A percentile compares a stretch with the other conserved stretches of the same genome.
Evolutionary conservation across 2,113 vertebrate genomes (phyloP).

Genomic region (Toxotes jaculatrix): DNA sequence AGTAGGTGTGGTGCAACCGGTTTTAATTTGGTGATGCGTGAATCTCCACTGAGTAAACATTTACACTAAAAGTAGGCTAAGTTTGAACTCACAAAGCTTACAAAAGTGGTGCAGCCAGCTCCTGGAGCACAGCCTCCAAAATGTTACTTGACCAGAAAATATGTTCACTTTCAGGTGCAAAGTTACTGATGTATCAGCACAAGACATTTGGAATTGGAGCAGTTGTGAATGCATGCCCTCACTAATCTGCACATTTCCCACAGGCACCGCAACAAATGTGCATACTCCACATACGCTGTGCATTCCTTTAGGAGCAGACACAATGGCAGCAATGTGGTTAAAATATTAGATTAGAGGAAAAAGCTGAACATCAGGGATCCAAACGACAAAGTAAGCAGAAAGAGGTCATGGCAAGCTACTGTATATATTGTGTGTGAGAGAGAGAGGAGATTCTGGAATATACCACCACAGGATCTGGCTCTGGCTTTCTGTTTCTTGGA

Average conservation of each 20-base stretch:
- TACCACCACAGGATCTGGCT: conserved; percentile 68
- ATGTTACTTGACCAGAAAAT: neutral
- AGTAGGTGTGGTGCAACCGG: neutral
- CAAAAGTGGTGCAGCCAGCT: neutral
- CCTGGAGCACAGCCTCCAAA: neutral
- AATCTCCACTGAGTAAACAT: neutral
- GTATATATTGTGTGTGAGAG: conserved; percentile 35
- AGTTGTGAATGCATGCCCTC: conserved; percentile 14
- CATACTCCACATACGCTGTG: neutral
- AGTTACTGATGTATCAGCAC: neutral
- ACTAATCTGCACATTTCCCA: conserved; percentile 5
- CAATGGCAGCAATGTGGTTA: conserved; percentile 60
- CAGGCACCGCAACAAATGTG: neutral
- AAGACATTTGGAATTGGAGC: conserved; percentile 16
- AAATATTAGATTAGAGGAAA: conserved; percentile 63
- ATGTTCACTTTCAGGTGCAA: neutral
- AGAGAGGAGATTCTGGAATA: conserved; percentile 53
- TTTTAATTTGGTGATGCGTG: neutral
- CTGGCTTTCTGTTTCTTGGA: conserved; percentile 71
- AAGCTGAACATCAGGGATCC: conserved; percentile 31
- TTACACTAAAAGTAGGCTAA: neutral
- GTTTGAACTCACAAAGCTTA: neutral
- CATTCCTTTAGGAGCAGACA: conserved; percentile 46
- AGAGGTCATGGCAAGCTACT: conserved; percentile 55
- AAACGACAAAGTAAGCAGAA: conserved; percentile 59